phyloP scores from a whole-genome alignment of 92 coral and sea anemone species.

The Porites rus region DNA sequence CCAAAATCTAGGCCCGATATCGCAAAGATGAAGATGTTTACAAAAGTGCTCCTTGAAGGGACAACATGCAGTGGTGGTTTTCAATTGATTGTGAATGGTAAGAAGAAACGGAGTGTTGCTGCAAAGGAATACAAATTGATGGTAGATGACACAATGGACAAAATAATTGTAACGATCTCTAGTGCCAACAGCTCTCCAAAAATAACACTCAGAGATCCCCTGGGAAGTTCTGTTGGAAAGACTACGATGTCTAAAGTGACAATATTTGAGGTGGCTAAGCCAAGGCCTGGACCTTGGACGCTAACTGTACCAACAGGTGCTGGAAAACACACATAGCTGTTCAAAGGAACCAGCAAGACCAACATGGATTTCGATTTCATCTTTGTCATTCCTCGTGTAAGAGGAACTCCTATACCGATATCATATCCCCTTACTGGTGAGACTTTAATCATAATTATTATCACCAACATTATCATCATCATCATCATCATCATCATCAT shows the following conservation, averaged over 20 bases:
- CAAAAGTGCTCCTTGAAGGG: constrained; percentile 33
- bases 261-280: constrained; percentile 60
- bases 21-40: not conserved
- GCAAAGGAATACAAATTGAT: not conserved
- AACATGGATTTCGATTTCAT: constrained; percentile 82
- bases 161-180: constrained; percentile 61
- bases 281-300: constrained; percentile 70
- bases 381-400: constrained; percentile 64
- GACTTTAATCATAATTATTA: not conserved
- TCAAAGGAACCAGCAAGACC: constrained; percentile 71
- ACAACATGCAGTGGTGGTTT: constrained; percentile 47
- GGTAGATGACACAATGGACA: constrained; percentile 76
- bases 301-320: constrained; percentile 61
- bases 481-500: too few species aligned
- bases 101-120: constrained; percentile 19
- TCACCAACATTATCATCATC: too few species aligned
- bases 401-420: constrained; percentile 63
- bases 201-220: constrained; percentile 63
- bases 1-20: constrained; percentile 35
- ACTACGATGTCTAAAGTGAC: constrained; percentile 45
- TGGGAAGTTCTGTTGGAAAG: constrained; percentile 21
- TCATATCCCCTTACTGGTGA: constrained; percentile 74
- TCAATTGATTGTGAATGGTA: not conserved
- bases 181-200: constrained; percentile 4
- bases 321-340: constrained; percentile 69